A percentile compares a stretch with the other conserved stretches of the same genome.
Conservation (phyloP, 2,888 invertebrate species). For the Arctia plantaginis region DNA sequence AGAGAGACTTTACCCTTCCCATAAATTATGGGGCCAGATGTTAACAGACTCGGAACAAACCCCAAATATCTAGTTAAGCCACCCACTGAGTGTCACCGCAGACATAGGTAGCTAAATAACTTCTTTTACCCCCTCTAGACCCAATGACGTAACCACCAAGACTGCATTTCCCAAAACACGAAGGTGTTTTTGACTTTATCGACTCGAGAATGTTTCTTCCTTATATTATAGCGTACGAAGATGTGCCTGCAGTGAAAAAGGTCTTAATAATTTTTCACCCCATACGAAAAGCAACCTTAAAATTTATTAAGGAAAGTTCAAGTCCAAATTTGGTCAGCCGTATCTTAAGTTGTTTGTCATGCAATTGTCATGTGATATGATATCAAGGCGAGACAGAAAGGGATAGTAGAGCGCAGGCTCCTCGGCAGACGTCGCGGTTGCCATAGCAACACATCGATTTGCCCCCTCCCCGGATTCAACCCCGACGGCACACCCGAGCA, state of each 20-base stretch:
- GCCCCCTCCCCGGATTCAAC: slow-evolving; percentile 64
- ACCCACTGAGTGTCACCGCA: slow-evolving; percentile 73
- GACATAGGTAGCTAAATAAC: slow-evolving; percentile 60
- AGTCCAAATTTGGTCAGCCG: slow-evolving; percentile 1
- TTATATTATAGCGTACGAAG: slow-evolving; percentile 80
- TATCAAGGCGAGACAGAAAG: slow-evolving; percentile 86
- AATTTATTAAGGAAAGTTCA: accelerated
- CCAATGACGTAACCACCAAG: slow-evolving; percentile 47
- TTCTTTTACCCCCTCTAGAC: slow-evolving; percentile 38
- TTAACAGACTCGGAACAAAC: slow-evolving; percentile 82
- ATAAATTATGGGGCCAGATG: slow-evolving; percentile 83
- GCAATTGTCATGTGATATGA: slow-evolving; percentile 77
- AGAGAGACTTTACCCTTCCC: slow-evolving; percentile 80
- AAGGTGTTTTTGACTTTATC: slow-evolving; percentile 75
- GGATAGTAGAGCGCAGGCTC: slow-evolving; percentile 85
- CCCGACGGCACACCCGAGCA: slow-evolving; percentile 58
- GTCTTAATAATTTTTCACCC: slow-evolving; percentile 26
- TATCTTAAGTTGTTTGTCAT: slow-evolving; percentile 53
- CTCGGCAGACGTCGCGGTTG: slow-evolving; percentile 86
- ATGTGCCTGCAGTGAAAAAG: slow-evolving; percentile 57
- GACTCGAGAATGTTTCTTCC: slow-evolving; percentile 76
- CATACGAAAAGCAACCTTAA: slow-evolving; percentile 48
- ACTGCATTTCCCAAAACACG: slow-evolving; percentile 51
- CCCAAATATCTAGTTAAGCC: slow-evolving; percentile 84
- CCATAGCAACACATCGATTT: slow-evolving; percentile 85